Conservation (phyloP, 92 coral and sea anemone genomes). For the Umimayanthus kanabou region DNA sequence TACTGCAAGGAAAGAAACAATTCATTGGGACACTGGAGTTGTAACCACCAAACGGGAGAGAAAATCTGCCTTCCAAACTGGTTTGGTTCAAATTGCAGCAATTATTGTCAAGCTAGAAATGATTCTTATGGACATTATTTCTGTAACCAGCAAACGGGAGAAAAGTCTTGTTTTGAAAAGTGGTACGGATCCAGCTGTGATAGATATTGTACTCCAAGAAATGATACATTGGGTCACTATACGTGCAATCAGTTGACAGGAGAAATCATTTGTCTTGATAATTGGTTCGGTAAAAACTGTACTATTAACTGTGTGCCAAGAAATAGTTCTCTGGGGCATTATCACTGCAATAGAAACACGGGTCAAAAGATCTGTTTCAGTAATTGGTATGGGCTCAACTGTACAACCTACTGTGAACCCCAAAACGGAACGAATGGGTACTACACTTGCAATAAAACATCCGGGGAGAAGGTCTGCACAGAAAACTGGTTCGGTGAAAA, state of each 20-base stretch:
- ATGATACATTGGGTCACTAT: slow-evolving; percentile 49
- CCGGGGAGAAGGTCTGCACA: slow-evolving; percentile 2
- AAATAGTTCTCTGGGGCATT: slow-evolving; percentile 43
- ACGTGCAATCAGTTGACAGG: slow-evolving; percentile 45
- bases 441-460: slow-evolving; percentile 29
- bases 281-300: slow-evolving; percentile 60
- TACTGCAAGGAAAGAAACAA: slow-evolving; percentile 40
- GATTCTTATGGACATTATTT: slow-evolving; percentile 34
- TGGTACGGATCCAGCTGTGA: slow-evolving; percentile 48
- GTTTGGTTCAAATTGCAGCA: slow-evolving; percentile 51
- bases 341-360: slow-evolving; percentile 32
- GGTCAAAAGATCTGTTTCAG: slow-evolving; percentile 30
- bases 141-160: slow-evolving; percentile 26
- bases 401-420: slow-evolving; percentile 14
- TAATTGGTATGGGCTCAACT: slow-evolving; percentile 35
- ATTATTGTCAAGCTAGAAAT: slow-evolving; percentile 27
- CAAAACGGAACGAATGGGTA: background rate
- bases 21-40: slow-evolving; percentile 42
- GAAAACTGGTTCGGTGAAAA: slow-evolving; percentile 19
- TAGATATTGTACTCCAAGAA: slow-evolving; percentile 30
- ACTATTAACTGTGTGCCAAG: slow-evolving; percentile 39
- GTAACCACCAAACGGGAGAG: slow-evolving; percentile 42
- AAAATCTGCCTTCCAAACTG: slow-evolving; percentile 47
- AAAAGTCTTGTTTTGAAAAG: slow-evolving; percentile 7
- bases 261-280: slow-evolving; percentile 23